phyloP scores from a whole-genome alignment of 2,797 vertebrate species.

The Artibeus jamaicensis region DNA sequence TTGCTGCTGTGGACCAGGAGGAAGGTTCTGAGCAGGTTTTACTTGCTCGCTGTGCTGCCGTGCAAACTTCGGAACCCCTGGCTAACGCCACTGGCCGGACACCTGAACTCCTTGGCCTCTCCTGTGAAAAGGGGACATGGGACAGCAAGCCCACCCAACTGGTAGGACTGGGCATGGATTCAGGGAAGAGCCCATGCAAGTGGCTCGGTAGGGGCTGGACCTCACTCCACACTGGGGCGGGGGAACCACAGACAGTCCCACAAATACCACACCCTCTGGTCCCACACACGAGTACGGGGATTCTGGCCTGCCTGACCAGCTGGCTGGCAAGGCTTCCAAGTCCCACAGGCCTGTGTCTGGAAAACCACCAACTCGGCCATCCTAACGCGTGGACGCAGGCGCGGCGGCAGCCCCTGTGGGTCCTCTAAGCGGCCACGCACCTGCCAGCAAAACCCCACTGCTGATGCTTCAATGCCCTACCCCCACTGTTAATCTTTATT shows the following conservation, averaged over 20 bases:
- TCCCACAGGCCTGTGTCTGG: too few relatives aligned
- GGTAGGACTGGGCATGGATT: accelerated
- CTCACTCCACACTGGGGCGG: background rate
- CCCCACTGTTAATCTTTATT: too few relatives aligned
- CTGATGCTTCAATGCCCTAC: background rate
- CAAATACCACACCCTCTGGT: background rate
- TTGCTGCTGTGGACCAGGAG: background rate
- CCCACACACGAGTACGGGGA: accelerated
- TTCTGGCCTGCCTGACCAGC: background rate
- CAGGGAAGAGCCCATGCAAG: background rate
- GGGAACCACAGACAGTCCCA: background rate
- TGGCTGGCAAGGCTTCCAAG: accelerated
- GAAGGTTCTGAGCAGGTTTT: background rate
- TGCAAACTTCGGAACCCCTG: background rate
- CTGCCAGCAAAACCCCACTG: background rate
- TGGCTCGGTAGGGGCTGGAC: too few relatives aligned
- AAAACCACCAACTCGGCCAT: background rate
- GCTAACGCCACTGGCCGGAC: background rate
- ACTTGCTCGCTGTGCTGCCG: background rate
- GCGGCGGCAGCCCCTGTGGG: background rate
- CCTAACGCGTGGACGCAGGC: too few relatives aligned
- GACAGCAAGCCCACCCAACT: background rate
- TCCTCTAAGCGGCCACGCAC: background rate
- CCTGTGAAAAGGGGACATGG: background rate
- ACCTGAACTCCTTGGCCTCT: background rate